A percentile compares a stretch with the other conserved stretches of the same genome.
These are phyloP conservation scores for Bombus balteatus DNA, from an alignment of 1,140 invertebrate genomes.

Conservation along the genomic window DNA sequence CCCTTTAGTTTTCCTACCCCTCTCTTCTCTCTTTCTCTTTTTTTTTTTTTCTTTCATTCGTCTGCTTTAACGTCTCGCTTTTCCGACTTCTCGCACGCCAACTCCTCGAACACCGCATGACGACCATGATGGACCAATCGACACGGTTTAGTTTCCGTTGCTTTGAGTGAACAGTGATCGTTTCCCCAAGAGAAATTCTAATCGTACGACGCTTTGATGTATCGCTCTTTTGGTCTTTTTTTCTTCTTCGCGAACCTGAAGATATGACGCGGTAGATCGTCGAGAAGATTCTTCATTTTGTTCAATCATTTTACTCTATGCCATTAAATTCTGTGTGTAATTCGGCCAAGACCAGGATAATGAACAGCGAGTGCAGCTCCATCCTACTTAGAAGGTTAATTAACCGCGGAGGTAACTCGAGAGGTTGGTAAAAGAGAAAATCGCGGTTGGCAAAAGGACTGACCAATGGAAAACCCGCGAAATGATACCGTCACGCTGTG, in stretches of 20 bases:
- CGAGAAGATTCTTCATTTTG: not conserved
- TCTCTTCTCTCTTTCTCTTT: not conserved
- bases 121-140: conserved; percentile 24
- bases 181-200: not conserved
- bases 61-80: conserved; percentile 19
- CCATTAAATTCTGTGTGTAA: conserved; percentile 38
- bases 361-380: conserved; percentile 26
- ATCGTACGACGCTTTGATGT: not conserved
- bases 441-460: not conserved
- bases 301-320: not conserved
- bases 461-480: not conserved
- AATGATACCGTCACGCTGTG: conserved; percentile 26
- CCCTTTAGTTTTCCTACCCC: conserved; percentile 25
- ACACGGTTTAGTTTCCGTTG: conserved; percentile 14
- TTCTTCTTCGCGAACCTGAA: too few species aligned
- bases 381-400: conserved; percentile 51
- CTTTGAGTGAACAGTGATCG: not conserved
- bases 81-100: not conserved
- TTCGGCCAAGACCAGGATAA: conserved; percentile 43
- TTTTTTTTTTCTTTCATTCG: not conserved
- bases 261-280: not conserved
- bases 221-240: not conserved
- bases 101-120: not conserved
- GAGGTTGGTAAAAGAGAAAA: not conserved
- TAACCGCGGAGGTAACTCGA: conserved; percentile 47